phyloP scores from a whole-genome alignment of 1,140 invertebrate genomes.

The Gyrodactylus bullatarudis region DNA sequence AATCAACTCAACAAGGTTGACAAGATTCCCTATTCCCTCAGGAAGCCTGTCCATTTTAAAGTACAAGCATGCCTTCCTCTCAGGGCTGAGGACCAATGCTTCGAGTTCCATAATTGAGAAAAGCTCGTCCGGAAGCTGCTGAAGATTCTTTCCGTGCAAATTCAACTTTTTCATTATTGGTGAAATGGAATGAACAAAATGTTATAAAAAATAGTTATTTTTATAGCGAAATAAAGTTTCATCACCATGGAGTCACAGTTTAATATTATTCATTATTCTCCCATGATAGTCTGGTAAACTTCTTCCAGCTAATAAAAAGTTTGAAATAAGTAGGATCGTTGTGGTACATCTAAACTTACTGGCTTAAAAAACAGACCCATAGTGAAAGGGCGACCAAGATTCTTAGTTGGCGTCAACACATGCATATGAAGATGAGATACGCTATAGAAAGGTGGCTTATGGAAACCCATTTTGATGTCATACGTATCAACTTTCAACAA shows the following conservation, averaged over 20 bases:
- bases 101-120: constrained; percentile 17
- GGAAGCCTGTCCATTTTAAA: constrained; percentile 15
- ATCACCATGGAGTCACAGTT: no score
- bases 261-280: no score
- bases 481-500: background rate
- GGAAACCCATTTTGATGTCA: background rate
- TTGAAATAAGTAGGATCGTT: no score
- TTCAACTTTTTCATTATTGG: constrained; percentile 16
- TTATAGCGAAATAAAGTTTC: no score
- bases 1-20: background rate
- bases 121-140: constrained; percentile 12
- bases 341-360: no score
- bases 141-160: constrained; percentile 14
- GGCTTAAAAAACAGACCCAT: background rate
- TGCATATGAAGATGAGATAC: background rate
- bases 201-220: no score
- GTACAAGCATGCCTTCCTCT: constrained; percentile 16
- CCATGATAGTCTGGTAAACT: no score
- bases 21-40: constrained; percentile 4
- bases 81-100: constrained; percentile 19
- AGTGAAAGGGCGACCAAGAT: background rate
- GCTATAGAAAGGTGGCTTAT: background rate
- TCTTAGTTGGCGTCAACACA: background rate
- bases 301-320: no score
- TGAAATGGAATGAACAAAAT: no score